Evolutionary conservation across 1,140 invertebrate species (phyloP).

Genomic region (Eufriesea mexicana): DNA sequence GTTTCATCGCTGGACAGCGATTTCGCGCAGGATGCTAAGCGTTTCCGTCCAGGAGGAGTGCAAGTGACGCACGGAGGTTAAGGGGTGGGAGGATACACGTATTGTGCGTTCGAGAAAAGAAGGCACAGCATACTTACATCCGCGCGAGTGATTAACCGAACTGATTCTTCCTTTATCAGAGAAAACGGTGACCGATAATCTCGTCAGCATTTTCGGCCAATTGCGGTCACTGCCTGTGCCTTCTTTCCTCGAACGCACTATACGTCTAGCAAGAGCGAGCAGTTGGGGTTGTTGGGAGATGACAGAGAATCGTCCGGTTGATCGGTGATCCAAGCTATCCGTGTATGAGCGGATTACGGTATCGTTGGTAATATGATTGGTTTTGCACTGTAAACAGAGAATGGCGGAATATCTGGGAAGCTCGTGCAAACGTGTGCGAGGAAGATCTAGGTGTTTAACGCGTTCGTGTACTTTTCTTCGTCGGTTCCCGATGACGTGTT

Average conservation of each 20-base stretch:
- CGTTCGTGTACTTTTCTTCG: not conserved
- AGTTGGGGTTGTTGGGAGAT: not conserved
- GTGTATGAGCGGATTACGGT: not conserved
- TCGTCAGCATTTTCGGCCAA: too few relatives aligned
- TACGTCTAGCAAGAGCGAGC: too few relatives aligned
- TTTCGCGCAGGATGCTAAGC: not conserved
- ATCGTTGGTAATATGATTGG: constrained; percentile 2
- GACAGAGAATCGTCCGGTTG: not conserved
- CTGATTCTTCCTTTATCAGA: too few relatives aligned
- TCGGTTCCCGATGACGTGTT: not conserved
- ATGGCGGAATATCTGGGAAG: not conserved
- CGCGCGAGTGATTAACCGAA: too few relatives aligned
- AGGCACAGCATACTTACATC: too few relatives aligned
- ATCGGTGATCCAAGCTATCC: not conserved
- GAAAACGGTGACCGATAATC: too few relatives aligned
- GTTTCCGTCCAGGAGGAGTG: not conserved
- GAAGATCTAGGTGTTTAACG: not conserved
- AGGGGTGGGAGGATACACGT: too few relatives aligned
- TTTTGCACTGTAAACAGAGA: not conserved
- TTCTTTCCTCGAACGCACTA: too few relatives aligned
- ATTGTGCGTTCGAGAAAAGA: too few relatives aligned
- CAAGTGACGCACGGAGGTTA: not conserved
- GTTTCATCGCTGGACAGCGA: not conserved
- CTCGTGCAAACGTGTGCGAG: not conserved
- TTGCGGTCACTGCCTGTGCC: too few relatives aligned